Percentiles rank a stretch among this genome's conserved stretches.
Evolutionary conservation across 2,113 vertebrate species (phyloP).

Genomic region (Trichechus manatus): DNA sequence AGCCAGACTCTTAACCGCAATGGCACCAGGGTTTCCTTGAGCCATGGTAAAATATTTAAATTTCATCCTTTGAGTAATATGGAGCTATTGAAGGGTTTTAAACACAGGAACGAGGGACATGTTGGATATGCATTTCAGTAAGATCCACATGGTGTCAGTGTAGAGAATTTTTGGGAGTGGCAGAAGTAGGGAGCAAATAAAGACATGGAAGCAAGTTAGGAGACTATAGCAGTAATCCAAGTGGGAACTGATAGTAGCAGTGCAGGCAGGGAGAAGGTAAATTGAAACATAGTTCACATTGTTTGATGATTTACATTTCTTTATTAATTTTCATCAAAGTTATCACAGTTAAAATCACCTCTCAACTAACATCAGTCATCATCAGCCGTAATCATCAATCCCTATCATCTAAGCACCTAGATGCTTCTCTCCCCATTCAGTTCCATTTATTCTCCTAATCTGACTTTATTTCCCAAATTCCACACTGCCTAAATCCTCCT

Average conservation of each 20-base stretch:
- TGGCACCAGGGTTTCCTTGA: neutral
- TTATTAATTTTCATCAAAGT: slow-evolving; percentile 23
- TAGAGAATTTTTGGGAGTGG: neutral
- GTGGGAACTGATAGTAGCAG: neutral
- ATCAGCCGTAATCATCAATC: neutral
- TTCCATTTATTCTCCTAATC: neutral
- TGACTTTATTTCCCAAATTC: neutral
- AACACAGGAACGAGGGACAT: neutral
- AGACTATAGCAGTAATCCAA: neutral
- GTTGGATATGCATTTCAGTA: neutral
- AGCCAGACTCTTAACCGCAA: too few species aligned
- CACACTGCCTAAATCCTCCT: slow-evolving; percentile 42
- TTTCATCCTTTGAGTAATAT: neutral
- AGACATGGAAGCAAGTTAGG: neutral
- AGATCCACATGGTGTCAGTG: neutral
- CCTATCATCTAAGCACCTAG: neutral
- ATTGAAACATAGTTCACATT: neutral
- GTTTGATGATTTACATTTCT: slow-evolving; percentile 11
- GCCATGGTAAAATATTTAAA: neutral
- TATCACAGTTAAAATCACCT: slow-evolving; percentile 8
- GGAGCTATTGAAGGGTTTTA: neutral
- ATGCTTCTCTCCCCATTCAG: neutral
- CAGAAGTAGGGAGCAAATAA: neutral
- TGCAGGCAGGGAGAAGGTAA: neutral
- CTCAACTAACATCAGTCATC: neutral